Percentiles rank a stretch among this genome's conserved stretches.
Conservation (phyloP, 2,113 vertebrate genomes). For the Callopanchax toddi region DNA sequence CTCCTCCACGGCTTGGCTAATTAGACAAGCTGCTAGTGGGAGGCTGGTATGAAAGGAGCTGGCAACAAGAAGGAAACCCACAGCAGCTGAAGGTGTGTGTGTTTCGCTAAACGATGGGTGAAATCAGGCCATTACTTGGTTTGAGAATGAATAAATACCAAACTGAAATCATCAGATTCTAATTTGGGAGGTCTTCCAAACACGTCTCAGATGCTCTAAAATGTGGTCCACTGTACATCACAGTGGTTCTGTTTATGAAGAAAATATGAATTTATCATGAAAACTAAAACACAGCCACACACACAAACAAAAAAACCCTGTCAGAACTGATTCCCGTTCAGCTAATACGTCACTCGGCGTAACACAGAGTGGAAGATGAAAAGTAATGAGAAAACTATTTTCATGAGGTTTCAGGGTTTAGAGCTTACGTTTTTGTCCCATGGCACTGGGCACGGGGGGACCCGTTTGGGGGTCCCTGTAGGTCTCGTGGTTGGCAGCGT, state of each 20-base stretch:
- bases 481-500: constrained; percentile 88
- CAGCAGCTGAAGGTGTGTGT: constrained; percentile 42
- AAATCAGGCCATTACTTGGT: constrained; percentile 48
- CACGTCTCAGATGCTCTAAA: constrained; percentile 9
- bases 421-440: constrained; percentile 81
- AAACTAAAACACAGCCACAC: constrained; percentile 38
- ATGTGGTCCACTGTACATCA: constrained; percentile 1
- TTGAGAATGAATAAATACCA: constrained; percentile 7
- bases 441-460: constrained; percentile 71
- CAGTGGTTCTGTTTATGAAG: constrained; percentile 6
- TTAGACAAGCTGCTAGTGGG: constrained; percentile 67
- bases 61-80: constrained; percentile 45
- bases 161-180: neutral
- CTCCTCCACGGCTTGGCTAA: constrained; percentile 55
- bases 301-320: constrained; percentile 33
- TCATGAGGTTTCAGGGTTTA: constrained; percentile 1
- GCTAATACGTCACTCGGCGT: constrained; percentile 45
- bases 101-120: constrained; percentile 21
- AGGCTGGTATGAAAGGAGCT: constrained; percentile 51
- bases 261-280: constrained; percentile 25
- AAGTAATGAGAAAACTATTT: constrained; percentile 4
- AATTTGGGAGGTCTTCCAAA: neutral
- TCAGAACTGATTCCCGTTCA: constrained; percentile 30
- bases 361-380: constrained; percentile 4
- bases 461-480: constrained; percentile 85